Conservation (phyloP, 2,797 vertebrate species). For the Numenius phaeopus region DNA sequence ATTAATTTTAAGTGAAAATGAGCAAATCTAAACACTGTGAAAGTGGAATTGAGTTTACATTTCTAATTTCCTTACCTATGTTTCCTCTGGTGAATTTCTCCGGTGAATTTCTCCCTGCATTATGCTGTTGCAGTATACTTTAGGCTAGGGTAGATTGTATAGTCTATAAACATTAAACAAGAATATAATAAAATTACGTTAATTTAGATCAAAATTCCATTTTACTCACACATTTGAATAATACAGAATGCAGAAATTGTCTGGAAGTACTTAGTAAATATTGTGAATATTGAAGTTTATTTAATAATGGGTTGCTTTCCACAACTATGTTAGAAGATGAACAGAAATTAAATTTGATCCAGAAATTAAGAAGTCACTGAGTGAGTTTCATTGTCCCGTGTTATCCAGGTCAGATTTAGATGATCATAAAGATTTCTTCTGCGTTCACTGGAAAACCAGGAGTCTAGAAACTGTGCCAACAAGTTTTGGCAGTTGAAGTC, state of each 20-base stretch:
- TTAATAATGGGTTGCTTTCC: neutral
- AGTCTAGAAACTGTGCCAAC: constrained; percentile 23
- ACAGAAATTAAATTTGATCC: constrained; percentile 11
- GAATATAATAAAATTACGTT: neutral
- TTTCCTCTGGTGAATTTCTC: neutral
- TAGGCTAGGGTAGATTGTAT: neutral
- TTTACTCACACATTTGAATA: neutral
- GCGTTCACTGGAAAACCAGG: neutral
- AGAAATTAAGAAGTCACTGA: constrained; percentile 31
- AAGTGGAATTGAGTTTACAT: neutral
- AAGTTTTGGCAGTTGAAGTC: constrained; percentile 43
- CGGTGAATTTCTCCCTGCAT: neutral
- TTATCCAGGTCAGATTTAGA: constrained; percentile 35
- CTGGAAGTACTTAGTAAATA: neutral
- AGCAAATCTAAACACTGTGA: neutral
- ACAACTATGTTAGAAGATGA: neutral
- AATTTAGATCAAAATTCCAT: neutral
- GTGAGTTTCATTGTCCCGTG: constrained; percentile 1
- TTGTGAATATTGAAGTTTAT: neutral
- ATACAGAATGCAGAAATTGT: neutral
- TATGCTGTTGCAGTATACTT: neutral
- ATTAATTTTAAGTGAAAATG: neutral
- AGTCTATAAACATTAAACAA: neutral
- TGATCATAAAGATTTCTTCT: constrained; percentile 36
- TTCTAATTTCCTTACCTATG: neutral